Conservation (phyloP, 2,888 invertebrate species). For the Lagria hirta region DNA sequence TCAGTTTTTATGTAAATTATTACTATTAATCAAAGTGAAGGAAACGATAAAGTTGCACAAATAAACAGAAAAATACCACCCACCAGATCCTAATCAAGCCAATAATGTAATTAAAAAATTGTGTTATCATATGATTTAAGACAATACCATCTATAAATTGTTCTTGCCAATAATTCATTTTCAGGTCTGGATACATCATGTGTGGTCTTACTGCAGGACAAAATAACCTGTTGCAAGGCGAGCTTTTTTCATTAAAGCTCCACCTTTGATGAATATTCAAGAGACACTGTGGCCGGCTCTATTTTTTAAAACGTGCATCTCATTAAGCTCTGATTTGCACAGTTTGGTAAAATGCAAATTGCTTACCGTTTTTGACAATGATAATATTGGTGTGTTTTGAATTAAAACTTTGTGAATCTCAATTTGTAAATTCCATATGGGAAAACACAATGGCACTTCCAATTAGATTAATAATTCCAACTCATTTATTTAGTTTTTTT, state of each 20-base stretch:
- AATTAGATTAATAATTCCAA: too few species aligned
- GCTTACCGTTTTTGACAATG: too few species aligned
- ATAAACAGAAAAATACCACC: too few species aligned
- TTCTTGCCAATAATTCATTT: conserved; percentile 22
- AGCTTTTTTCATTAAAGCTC: conserved; percentile 26
- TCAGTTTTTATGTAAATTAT: too few species aligned
- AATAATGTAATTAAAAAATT: conserved; percentile 1
- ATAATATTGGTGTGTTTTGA: too few species aligned
- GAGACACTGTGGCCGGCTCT: conserved; percentile 13
- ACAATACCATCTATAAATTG: conserved; percentile 10
- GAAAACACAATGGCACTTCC: too few species aligned
- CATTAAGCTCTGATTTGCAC: conserved; percentile 20
- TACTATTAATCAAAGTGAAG: too few species aligned
- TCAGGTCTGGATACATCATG: conserved; percentile 21
- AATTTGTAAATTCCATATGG: too few species aligned
- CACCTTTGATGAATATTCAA: conserved; percentile 29
- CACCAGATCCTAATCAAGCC: not conserved
- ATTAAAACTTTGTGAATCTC: too few species aligned
- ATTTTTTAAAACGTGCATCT: conserved; percentile 26
- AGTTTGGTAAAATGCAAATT: conserved; percentile 12
- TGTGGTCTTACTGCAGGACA: conserved; percentile 26
- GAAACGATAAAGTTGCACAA: too few species aligned
- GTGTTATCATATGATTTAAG: conserved; percentile 1
- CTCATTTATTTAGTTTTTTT: too few species aligned
- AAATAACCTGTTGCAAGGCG: conserved; percentile 28